Conservation (phyloP, 2,888 invertebrate species). For the Aproaerema taeniolella region DNA sequence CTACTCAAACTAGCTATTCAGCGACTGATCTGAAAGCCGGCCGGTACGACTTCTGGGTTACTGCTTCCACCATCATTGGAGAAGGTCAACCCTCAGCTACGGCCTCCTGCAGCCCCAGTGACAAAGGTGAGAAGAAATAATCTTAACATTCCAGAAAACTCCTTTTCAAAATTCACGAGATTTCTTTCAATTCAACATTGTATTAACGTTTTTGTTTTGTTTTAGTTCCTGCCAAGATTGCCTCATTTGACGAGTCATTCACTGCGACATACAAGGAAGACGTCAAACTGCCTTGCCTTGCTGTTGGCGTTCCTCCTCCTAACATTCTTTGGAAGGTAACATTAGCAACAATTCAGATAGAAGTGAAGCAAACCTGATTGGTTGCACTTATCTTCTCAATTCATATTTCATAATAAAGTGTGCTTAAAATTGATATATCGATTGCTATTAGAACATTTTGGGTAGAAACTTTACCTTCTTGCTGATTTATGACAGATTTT, state of each 20-base stretch:
- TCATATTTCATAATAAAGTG: too few relatives aligned
- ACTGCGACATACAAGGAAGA: conserved; percentile 95
- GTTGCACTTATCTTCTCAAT: too few relatives aligned
- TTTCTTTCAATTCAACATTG: too few relatives aligned
- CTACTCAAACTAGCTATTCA: conserved; percentile 92
- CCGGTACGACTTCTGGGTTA: conserved; percentile 96
- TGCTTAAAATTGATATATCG: too few relatives aligned
- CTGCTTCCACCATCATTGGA: conserved; percentile 95
- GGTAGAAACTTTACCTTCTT: too few relatives aligned
- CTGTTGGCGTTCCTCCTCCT: conserved; percentile 94
- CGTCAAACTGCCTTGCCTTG: conserved; percentile 92
- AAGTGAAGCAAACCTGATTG: too few relatives aligned
- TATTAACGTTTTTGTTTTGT: too few relatives aligned
- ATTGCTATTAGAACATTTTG: too few relatives aligned
- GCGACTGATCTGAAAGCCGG: conserved; percentile 89
- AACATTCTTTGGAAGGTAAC: conserved; percentile 90
- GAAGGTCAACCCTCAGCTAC: conserved; percentile 95
- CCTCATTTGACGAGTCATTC: conserved; percentile 96
- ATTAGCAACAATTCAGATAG: too few relatives aligned
- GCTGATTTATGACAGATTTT: too few relatives aligned
- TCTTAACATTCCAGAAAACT: neutral
- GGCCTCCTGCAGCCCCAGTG: conserved; percentile 89
- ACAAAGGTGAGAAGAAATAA: conserved; percentile 78
- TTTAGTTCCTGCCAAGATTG: conserved; percentile 93
- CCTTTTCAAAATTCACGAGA: neutral